Percentiles rank a stretch among this genome's conserved stretches.
Conservation (phyloP, 92 coral and sea anemone genomes). For the Nematostella vectensis region DNA sequence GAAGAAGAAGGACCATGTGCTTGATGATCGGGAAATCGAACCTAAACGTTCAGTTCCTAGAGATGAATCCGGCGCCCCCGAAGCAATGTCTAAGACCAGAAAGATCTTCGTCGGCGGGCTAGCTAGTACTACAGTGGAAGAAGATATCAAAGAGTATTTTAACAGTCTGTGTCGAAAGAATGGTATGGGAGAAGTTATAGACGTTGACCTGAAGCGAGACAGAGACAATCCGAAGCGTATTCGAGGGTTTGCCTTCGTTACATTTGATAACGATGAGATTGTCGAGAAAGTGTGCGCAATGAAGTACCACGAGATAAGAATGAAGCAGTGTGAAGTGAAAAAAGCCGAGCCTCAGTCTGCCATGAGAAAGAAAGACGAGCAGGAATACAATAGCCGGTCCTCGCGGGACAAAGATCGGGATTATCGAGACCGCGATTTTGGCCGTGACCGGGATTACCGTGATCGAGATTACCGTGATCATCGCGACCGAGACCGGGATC, state of each 20-base stretch:
- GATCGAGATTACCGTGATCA: conserved; percentile 5
- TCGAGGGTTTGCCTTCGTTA: conserved; percentile 92
- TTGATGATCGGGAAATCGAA: conserved; percentile 90
- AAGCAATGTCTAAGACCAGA: conserved; percentile 47
- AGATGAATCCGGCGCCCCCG: conserved; percentile 69
- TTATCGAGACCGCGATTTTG: conserved; percentile 15
- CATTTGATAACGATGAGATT: conserved; percentile 79
- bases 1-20: conserved; percentile 52
- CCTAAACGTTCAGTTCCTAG: conserved; percentile 93
- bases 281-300: conserved; percentile 83
- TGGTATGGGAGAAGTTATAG: conserved; percentile 79
- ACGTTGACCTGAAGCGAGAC: conserved; percentile 78
- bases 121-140: conserved; percentile 92
- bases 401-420: conserved; percentile 18
- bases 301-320: conserved; percentile 80
- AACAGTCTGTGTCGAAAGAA: conserved; percentile 51
- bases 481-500: neutral
- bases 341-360: conserved; percentile 85
- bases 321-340: conserved; percentile 92
- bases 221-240: conserved; percentile 78
- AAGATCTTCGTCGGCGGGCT: conserved; percentile 95
- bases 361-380: conserved; percentile 74
- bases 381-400: conserved; percentile 34
- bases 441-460: conserved; percentile 17
- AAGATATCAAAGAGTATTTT: conserved; percentile 79